Base-by-base conservation (phyloP, 23 tunicate genomes). In the Styela clava region DNA sequence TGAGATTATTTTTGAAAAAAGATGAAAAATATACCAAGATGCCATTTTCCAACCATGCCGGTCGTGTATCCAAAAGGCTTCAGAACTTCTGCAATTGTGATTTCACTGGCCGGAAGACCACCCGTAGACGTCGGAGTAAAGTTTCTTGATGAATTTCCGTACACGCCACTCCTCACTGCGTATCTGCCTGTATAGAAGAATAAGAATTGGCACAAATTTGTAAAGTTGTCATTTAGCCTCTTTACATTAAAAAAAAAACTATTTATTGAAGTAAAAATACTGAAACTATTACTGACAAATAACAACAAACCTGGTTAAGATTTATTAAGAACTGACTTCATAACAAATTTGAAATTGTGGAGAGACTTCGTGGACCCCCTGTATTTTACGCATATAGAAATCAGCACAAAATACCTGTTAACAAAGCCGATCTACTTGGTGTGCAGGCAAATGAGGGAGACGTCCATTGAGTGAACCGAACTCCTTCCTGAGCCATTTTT, bases 11-110 rank as follows among this genome's bases (percentile, higher is more conserved):
- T n/a, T n/a, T n/a, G n/a, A n/a, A n/a, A n/a, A n/a, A n/a, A n/a
- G n/a, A n/a, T 44, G 56, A 44, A 44, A 44, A 5, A 7, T 5
- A 69, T 63, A 91, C 92, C 92, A 52, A 91, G 62, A 83, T 91
- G 97, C 97, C 97, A 91, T 73, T 91, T 91, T 64, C 97, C 97
- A 37, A 87, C 82, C 74, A 91, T 83, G 36, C 92, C 97, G 1
- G 97, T 87, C 16, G 19, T 16, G 52, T 91, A 91, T 35, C 92
- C 92, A 1, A 36, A 62, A 7, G 64, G 28, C 69, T 87, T 83
- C 20, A 91, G 64, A 16, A 82, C 88, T 74, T 91, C 92, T 16
- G 92, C 88, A 1, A 91, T 27, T 26, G 97, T 91, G 34, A 52
- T 84, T 65, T 86, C 90, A 30, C 84, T 62, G 31, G 79, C 78